Conservation (phyloP, 2,113 vertebrate genomes). For the Nannospalax galili region DNA sequence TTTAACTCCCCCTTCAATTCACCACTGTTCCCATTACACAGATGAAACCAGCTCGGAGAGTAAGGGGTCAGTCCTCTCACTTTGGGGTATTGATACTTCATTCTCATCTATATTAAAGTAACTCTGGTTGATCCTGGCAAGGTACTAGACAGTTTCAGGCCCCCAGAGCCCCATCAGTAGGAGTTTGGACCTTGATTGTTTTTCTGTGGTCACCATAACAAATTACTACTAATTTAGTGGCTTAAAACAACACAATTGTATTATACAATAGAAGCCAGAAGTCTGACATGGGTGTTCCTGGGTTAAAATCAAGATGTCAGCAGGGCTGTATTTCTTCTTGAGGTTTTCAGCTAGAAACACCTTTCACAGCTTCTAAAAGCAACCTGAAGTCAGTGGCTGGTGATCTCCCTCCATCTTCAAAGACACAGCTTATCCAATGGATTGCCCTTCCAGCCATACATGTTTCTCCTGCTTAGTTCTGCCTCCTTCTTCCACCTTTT, state of each 20-base stretch:
- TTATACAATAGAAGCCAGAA: neutral
- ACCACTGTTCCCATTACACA: neutral
- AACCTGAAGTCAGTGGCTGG: neutral
- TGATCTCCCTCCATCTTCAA: neutral
- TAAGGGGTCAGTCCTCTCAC: neutral
- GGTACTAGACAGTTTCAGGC: neutral
- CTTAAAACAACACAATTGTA: neutral
- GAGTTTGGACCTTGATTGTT: neutral
- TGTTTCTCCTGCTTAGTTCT: neutral
- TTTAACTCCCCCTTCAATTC: neutral
- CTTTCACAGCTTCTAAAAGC: neutral
- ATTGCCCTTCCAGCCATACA: neutral
- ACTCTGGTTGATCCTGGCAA: neutral
- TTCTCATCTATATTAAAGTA: neutral
- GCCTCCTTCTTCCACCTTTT: neutral
- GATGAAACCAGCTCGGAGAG: neutral
- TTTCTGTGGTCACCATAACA: neutral
- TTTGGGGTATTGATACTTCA: neutral
- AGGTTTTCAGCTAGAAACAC: neutral
- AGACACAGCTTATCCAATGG: neutral
- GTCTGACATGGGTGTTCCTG: neutral
- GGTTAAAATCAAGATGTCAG: neutral
- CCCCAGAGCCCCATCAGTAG: neutral
- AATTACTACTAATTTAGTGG: neutral
- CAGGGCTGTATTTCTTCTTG: neutral